Evolutionary conservation across 2,797 vertebrate species (phyloP).

Genomic region (Lutjanus argentimaculatus): DNA sequence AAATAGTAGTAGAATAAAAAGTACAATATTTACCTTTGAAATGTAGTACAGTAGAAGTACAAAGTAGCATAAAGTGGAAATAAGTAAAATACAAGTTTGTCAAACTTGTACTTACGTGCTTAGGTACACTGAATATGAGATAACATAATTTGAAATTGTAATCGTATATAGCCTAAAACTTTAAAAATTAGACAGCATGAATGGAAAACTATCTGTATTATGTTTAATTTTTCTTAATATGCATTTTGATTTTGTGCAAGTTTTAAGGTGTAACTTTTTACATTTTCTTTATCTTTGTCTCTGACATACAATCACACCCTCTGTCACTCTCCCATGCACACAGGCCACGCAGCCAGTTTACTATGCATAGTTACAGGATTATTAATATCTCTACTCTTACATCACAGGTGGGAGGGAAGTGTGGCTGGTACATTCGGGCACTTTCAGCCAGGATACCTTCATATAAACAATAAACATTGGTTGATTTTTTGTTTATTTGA

Average conservation of each 20-base stretch:
- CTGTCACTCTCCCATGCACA: conserved; percentile 20
- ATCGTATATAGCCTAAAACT: not conserved
- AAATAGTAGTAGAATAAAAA: too few relatives aligned
- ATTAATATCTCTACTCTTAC: conserved; percentile 84
- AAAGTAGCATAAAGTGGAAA: too few relatives aligned
- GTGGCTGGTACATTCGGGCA: conserved; percentile 68
- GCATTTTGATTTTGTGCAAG: not conserved
- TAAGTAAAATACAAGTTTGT: too few relatives aligned
- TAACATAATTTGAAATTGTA: not conserved
- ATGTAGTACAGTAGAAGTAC: too few relatives aligned
- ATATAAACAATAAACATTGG: conserved; percentile 50
- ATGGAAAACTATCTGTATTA: not conserved
- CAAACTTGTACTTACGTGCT: too few relatives aligned
- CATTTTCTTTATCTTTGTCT: not conserved
- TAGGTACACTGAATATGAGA: not conserved
- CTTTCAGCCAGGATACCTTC: conserved; percentile 59
- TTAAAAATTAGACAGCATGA: not conserved
- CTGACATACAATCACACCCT: conserved; percentile 5
- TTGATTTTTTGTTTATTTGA: conserved; percentile 26
- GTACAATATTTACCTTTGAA: too few relatives aligned
- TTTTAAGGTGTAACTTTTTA: not conserved
- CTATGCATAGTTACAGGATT: conserved; percentile 84
- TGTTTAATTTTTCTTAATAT: not conserved
- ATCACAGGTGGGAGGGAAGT: conserved; percentile 72
- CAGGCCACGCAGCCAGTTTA: conserved; percentile 51